Evolutionary conservation across 1,140 invertebrate species (phyloP).

Genomic region (Cataglyphis hispanica): DNA sequence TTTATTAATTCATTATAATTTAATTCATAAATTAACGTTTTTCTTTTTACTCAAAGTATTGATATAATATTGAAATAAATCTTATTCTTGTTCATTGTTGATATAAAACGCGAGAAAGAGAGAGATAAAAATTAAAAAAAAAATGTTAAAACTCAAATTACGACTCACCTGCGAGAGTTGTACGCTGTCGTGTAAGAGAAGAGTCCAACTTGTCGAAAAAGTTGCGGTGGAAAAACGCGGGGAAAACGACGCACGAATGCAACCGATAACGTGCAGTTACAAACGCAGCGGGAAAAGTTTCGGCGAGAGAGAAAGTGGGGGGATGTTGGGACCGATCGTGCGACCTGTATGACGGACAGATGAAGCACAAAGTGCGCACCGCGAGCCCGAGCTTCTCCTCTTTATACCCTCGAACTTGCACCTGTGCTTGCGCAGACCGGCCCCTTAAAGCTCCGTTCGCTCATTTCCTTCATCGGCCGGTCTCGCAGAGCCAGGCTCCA

Average conservation of each 20-base stretch:
- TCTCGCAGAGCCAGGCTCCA: slow-evolving; percentile 13
- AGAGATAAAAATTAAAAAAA: no score
- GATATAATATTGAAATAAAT: neutral
- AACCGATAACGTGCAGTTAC: neutral
- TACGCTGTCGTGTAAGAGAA: neutral
- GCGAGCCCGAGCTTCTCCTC: slow-evolving; percentile 80
- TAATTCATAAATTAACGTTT: neutral
- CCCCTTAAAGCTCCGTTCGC: slow-evolving; percentile 62
- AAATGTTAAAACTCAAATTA: neutral
- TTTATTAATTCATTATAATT: neutral
- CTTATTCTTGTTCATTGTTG: neutral
- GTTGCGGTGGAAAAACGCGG: neutral
- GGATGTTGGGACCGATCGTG: slow-evolving; percentile 8
- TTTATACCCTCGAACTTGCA: slow-evolving; percentile 83
- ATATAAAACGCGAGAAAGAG: neutral
- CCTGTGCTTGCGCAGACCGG: slow-evolving; percentile 83
- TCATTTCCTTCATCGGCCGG: slow-evolving; percentile 53
- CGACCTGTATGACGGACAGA: slow-evolving; percentile 81
- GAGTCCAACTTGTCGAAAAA: slow-evolving; percentile 44
- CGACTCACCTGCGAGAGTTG: slow-evolving; percentile 23
- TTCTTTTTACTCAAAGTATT: neutral
- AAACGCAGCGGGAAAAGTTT: neutral
- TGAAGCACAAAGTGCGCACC: slow-evolving; percentile 82
- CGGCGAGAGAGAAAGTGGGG: neutral
- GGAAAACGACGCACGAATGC: slow-evolving; percentile 5